Percentiles rank a stretch among this genome's conserved stretches.
These are phyloP conservation scores for Xestia xanthographa DNA, from an alignment of 2,888 invertebrate species.

Conservation along the genomic window DNA sequence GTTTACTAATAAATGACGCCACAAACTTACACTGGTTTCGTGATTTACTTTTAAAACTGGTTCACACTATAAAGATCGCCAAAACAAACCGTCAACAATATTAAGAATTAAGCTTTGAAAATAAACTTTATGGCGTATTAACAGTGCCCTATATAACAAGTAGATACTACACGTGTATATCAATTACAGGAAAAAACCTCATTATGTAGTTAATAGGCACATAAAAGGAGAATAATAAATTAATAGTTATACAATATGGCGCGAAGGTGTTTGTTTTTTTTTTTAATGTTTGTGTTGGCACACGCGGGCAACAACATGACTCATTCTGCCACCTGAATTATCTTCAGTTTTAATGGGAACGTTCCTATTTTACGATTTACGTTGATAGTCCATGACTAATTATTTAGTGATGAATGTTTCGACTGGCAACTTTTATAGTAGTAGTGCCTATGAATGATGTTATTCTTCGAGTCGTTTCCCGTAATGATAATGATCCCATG, in stretches of 20 bases:
- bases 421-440: slow-evolving; percentile 61
- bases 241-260: slow-evolving; percentile 48
- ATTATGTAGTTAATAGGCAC: slow-evolving; percentile 26
- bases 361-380: slow-evolving; percentile 78
- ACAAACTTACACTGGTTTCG: slow-evolving; percentile 7
- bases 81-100: slow-evolving; percentile 21
- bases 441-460: slow-evolving; percentile 59
- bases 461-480: slow-evolving; percentile 60
- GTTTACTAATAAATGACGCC: slow-evolving; percentile 11
- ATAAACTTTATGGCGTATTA: slow-evolving; percentile 29
- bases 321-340: slow-evolving; percentile 84
- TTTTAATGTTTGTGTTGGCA: slow-evolving; percentile 78
- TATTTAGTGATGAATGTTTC: slow-evolving; percentile 73
- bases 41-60: slow-evolving; percentile 11
- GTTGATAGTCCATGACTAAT: slow-evolving; percentile 82
- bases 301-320: slow-evolving; percentile 69
- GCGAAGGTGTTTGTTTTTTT: slow-evolving; percentile 69
- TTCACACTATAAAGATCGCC: neutral
- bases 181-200: slow-evolving; percentile 38
- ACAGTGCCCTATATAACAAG: slow-evolving; percentile 12
- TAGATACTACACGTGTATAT: slow-evolving; percentile 7
- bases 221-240: slow-evolving; percentile 44
- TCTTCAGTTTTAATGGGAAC: slow-evolving; percentile 75
- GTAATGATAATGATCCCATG: slow-evolving; percentile 65
- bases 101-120: slow-evolving; percentile 21